phyloP scores from a whole-genome alignment of 2,888 invertebrate species.

The Dicycla oo region DNA sequence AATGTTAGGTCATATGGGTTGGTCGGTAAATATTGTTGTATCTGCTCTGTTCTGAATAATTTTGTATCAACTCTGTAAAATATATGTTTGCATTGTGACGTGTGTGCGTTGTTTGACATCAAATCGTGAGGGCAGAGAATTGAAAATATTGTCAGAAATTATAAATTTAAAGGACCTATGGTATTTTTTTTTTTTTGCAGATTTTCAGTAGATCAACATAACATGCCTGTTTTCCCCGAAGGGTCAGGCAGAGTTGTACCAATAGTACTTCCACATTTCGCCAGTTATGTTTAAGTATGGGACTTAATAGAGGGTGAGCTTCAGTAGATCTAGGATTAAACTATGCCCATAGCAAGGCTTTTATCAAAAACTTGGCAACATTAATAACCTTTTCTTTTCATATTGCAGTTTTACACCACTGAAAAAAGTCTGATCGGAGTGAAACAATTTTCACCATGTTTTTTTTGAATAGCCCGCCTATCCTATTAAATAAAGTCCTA shows the following conservation, averaged over 20 bases:
- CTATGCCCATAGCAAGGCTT: too few species aligned
- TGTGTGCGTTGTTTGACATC: constrained; percentile 20
- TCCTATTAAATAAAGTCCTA: too few species aligned
- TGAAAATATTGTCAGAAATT: neutral
- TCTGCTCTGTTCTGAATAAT: constrained; percentile 62
- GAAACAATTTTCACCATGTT: neutral
- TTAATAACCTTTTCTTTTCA: neutral
- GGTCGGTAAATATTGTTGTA: constrained; percentile 71
- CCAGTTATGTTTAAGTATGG: too few species aligned
- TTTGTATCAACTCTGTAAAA: constrained; percentile 49
- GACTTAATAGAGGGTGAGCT: too few species aligned
- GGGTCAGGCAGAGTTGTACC: too few species aligned
- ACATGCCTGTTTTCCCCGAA: too few species aligned
- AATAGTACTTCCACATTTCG: too few species aligned
- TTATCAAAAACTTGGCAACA: neutral
- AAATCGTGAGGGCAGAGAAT: neutral
- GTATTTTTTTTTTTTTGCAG: too few species aligned
- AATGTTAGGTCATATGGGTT: constrained; percentile 74
- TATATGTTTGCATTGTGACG: constrained; percentile 50
- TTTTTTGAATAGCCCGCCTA: neutral
- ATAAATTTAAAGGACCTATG: too few species aligned
- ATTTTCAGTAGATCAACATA: too few species aligned
- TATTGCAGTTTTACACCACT: neutral
- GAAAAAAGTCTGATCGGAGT: neutral
- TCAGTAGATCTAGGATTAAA: too few species aligned